Base-by-base conservation (phyloP, 2,113 vertebrate genomes). In the Apodemus sylvaticus region DNA sequence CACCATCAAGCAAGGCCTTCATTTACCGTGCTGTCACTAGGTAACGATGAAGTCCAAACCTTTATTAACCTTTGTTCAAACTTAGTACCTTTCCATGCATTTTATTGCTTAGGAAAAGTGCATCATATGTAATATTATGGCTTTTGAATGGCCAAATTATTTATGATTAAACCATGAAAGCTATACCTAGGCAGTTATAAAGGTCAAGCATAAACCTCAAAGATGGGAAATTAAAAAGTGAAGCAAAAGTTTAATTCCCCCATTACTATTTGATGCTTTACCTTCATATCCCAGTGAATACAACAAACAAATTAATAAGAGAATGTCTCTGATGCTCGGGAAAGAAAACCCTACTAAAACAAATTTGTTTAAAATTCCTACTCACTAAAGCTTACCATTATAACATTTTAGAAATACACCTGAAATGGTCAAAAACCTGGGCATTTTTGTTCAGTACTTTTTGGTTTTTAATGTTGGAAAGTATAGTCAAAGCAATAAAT, bases 301-400 rank as follows among this genome's bases (percentile, higher is more conserved):
- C 64, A 66, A 95, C 86, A 96, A 93, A 94, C 13, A 74, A 93
- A 74, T 98, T 90, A 96, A 90, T 96, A 90, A 95, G 93, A 98
- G 93, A 95, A 97, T 66, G 68, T 70, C 83, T 96, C 90, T 87
- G 73, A 11, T 12, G 78, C 60, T 66, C 89, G 89, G 64, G 31
- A 96, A 94, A 94, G 42, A 76, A 95, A 86, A 29, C 3, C 6
- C 60, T 7, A 71, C 6, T 66, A 91, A 86, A 91, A 26, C 64
- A 53, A 77, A 22, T 3, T 29, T 89, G 22, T 7, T 11, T 90
- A 95, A 87, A 14, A 88, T 88, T 64, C 5, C 29, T 53, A 48
- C 20, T 45, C 60, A 89, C 26, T 81, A 36, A 51, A 70, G 5
- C 0, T 64, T 68, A 22, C 86, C 48, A 95, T 53, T 2, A 53